These are phyloP conservation scores for Xenus cinereus DNA, from an alignment of 2,113 vertebrate species.

Conservation along the genomic window DNA sequence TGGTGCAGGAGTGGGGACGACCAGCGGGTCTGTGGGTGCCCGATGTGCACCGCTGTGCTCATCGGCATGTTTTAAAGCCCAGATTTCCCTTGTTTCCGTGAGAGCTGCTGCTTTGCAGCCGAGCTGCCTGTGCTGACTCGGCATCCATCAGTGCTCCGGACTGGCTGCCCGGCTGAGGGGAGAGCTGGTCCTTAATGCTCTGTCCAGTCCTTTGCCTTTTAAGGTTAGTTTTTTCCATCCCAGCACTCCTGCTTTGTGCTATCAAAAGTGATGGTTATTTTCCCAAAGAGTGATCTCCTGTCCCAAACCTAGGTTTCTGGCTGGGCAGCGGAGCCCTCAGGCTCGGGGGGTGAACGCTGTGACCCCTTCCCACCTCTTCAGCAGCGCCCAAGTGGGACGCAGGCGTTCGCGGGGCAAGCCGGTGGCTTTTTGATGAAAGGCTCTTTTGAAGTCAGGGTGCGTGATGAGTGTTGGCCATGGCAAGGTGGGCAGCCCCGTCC, in stretches of 20 bases:
- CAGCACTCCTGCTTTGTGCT: slow-evolving; percentile 1
- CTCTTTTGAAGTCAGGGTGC: not conserved
- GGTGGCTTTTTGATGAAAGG: not conserved
- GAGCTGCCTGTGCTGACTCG: not conserved
- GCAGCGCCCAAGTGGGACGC: not conserved
- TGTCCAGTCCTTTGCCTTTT: slow-evolving; percentile 48
- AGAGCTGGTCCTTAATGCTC: slow-evolving; percentile 12
- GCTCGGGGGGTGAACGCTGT: fast-evolving
- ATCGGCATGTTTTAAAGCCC: not conserved
- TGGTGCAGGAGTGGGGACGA: not conserved
- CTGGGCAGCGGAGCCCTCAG: fast-evolving
- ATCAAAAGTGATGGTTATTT: not conserved
- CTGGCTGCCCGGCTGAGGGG: not conserved
- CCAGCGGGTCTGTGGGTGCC: not conserved
- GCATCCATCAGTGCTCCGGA: not conserved
- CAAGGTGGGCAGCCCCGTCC: not conserved
- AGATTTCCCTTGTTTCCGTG: fast-evolving
- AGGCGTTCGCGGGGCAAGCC: not conserved
- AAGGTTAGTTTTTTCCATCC: slow-evolving; percentile 45
- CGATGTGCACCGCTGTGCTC: not conserved
- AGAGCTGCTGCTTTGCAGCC: not conserved
- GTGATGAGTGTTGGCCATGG: not conserved
- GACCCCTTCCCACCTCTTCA: not conserved
- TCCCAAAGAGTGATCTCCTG: not conserved
- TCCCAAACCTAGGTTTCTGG: not conserved